phyloP scores from a whole-genome alignment of 2,797 vertebrate species.

The Hephaestus fuliginosus region DNA sequence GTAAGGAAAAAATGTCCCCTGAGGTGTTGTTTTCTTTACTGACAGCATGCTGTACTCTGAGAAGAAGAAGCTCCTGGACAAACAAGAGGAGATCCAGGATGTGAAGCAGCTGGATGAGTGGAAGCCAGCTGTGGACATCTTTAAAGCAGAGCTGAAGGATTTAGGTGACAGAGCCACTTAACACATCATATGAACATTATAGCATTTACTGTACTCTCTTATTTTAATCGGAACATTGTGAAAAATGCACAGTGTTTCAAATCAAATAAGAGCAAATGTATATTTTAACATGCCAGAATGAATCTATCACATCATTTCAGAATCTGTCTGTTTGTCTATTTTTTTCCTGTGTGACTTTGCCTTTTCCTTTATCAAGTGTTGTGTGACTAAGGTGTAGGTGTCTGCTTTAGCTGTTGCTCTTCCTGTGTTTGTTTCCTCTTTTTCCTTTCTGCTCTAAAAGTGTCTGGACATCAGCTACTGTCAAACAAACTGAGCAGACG shows the following conservation, averaged over 20 bases:
- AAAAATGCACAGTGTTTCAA: not conserved
- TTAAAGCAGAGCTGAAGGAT: slow-evolving; percentile 2
- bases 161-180: not conserved
- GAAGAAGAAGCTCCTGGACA: slow-evolving; percentile 37
- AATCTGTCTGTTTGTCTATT: not conserved
- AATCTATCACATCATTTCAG: not conserved
- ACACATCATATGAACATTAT: not conserved
- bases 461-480: too few species aligned
- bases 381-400: too few species aligned
- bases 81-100: slow-evolving; percentile 53
- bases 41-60: slow-evolving; percentile 38
- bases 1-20: not conserved
- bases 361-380: not conserved
- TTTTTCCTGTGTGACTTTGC: not conserved
- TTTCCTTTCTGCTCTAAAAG: not conserved
- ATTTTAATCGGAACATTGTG: not conserved
- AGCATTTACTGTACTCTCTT: not conserved
- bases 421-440: not conserved
- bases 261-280: not conserved
- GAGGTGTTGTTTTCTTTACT: not conserved
- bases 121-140: slow-evolving; percentile 44
- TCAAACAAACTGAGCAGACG: not conserved
- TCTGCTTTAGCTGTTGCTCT: too few species aligned
- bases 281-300: not conserved
- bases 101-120: slow-evolving; percentile 55